Conservation (phyloP, 2,113 vertebrate species). For the Myotis brandtii region DNA sequence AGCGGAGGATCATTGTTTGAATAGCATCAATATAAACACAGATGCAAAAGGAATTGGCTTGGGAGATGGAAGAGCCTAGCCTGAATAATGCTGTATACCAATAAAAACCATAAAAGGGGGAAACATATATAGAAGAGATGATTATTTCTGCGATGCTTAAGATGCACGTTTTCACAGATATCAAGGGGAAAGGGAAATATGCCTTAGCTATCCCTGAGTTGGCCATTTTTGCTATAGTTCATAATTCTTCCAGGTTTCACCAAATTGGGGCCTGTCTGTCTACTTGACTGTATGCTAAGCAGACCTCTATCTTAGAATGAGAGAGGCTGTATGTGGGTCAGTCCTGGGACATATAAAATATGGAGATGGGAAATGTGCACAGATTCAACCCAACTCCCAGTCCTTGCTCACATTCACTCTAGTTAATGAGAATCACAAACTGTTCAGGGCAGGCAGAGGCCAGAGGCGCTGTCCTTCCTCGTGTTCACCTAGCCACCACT, state of each 20-base stretch:
- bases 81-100: constrained; percentile 57
- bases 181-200: constrained; percentile 59
- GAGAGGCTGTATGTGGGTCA: background rate
- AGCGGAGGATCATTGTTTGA: constrained; percentile 76
- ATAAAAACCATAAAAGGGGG: constrained; percentile 56
- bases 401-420: background rate
- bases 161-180: constrained; percentile 17
- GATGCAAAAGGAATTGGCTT: constrained; percentile 72
- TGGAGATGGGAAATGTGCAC: background rate
- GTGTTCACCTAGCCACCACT: fast-evolving
- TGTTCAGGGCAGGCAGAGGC: background rate
- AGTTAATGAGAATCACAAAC: background rate
- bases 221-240: constrained; percentile 59
- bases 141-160: constrained; percentile 43
- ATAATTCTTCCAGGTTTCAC: constrained; percentile 65
- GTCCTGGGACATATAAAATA: constrained; percentile 48
- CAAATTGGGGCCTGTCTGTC: background rate
- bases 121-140: constrained; percentile 33
- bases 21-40: constrained; percentile 78
- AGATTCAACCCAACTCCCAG: background rate
- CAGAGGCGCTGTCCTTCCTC: background rate
- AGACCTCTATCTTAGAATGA: background rate
- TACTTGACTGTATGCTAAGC: background rate
- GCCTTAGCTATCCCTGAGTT: constrained; percentile 27
- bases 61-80: constrained; percentile 63